Conservation (phyloP, 2,797 vertebrate species). For the Fistularia commersonii region DNA sequence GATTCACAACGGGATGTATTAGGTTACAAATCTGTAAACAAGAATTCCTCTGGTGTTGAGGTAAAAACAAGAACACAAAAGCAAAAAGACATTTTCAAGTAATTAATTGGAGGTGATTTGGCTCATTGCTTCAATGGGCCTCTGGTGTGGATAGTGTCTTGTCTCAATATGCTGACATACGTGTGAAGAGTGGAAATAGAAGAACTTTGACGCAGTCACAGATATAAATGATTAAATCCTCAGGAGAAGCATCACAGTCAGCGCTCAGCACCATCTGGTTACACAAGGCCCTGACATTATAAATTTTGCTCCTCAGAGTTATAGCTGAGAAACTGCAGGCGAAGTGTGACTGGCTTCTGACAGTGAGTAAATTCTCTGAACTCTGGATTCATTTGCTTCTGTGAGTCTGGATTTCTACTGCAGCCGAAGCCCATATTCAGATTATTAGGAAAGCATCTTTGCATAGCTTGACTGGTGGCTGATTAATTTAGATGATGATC, state of each 20-base stretch:
- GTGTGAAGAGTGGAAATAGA: conserved; percentile 1
- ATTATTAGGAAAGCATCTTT: not conserved
- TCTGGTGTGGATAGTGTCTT: not conserved
- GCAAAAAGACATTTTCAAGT: not conserved
- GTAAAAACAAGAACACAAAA: not conserved
- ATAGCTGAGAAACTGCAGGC: conserved; percentile 25
- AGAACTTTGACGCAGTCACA: conserved; percentile 2
- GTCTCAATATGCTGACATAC: not conserved
- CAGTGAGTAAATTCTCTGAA: conserved; percentile 36
- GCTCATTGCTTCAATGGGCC: conserved; percentile 3
- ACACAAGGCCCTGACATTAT: conserved; percentile 38
- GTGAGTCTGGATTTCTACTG: conserved; percentile 14
- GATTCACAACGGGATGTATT: conserved; percentile 5
- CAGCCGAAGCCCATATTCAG: conserved; percentile 7
- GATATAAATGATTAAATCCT: conserved; percentile 16
- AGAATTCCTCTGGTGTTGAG: conserved; percentile 10
- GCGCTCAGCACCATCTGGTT: conserved; percentile 22
- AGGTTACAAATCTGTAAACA: conserved; percentile 1
- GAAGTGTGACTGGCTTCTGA: conserved; percentile 35
- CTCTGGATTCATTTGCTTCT: conserved; percentile 24
- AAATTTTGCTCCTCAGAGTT: conserved; percentile 23
- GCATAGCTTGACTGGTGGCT: too few species aligned
- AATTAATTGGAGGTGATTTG: not conserved
- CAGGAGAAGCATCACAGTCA: conserved; percentile 10
- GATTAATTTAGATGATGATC: too few species aligned